Conservation (phyloP, 23 tunicate genomes). For the Phallusia fumigata region DNA sequence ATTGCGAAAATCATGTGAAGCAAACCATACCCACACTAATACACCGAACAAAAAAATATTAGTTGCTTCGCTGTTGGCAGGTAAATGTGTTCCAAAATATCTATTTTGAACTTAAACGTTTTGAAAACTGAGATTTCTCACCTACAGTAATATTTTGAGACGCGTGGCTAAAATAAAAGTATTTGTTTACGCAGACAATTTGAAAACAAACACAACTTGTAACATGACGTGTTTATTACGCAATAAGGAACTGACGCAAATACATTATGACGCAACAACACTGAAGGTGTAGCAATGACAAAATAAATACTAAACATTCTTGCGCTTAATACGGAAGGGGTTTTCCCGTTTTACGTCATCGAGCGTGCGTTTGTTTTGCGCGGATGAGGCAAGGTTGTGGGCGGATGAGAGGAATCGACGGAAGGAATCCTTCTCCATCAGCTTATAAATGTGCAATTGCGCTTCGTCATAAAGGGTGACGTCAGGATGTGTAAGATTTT, state of each 20-base stretch:
- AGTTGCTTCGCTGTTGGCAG: too few species aligned
- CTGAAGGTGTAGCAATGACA: background rate
- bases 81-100: too few species aligned
- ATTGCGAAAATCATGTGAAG: too few species aligned
- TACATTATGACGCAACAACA: background rate
- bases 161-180: too few species aligned
- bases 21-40: too few species aligned
- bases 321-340: background rate
- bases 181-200: too few species aligned
- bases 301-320: background rate
- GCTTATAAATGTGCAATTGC: conserved; percentile 24
- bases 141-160: too few species aligned
- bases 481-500: conserved; percentile 7
- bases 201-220: background rate
- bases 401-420: conserved; percentile 20
- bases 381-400: background rate
- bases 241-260: conserved; percentile 4
- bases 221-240: background rate
- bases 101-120: too few species aligned
- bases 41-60: too few species aligned
- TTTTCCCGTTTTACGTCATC: conserved; percentile 6
- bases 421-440: conserved; percentile 41
- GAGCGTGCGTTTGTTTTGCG: background rate
- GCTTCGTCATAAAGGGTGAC: conserved; percentile 19
- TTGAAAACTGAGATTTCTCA: too few species aligned